Evolutionary conservation across 2,797 vertebrate genomes (phyloP).

Genomic region (Mus spretus): DNA sequence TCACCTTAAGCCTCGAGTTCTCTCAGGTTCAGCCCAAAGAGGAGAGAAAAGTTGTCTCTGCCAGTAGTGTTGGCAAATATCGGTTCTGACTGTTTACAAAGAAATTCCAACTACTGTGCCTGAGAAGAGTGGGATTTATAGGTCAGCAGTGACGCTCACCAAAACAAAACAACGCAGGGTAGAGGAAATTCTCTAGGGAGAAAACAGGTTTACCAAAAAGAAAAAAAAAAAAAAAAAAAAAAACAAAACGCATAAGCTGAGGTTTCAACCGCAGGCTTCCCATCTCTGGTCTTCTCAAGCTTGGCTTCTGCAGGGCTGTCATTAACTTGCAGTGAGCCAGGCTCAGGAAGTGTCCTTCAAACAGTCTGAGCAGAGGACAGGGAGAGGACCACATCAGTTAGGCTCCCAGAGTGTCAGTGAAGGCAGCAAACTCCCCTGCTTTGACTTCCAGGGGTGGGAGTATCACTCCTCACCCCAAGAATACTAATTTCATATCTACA

Average conservation of each 20-base stretch:
- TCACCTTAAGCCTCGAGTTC: neutral
- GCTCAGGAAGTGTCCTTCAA: neutral
- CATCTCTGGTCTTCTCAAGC: neutral
- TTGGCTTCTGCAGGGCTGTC: neutral
- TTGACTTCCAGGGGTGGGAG: conserved; percentile 1
- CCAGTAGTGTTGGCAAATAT: neutral
- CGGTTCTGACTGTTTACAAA: neutral
- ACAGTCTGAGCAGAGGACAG: neutral
- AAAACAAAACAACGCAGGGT: neutral
- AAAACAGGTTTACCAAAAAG: conserved; percentile 41
- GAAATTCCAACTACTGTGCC: neutral
- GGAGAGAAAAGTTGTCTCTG: neutral
- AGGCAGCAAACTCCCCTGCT: neutral
- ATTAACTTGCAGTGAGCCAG: neutral
- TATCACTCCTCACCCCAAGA: neutral
- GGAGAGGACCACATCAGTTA: neutral
- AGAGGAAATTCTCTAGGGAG: neutral
- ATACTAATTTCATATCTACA: neutral
- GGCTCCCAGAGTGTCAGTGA: neutral
- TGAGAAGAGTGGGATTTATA: neutral
- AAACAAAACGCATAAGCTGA: neutral
- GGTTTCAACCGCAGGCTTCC: neutral
- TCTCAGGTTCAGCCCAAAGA: neutral
- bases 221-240: neutral
- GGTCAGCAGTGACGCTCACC: neutral